phyloP scores from a whole-genome alignment of 2,113 vertebrate genomes.

The Ctenodactylus gundi region DNA sequence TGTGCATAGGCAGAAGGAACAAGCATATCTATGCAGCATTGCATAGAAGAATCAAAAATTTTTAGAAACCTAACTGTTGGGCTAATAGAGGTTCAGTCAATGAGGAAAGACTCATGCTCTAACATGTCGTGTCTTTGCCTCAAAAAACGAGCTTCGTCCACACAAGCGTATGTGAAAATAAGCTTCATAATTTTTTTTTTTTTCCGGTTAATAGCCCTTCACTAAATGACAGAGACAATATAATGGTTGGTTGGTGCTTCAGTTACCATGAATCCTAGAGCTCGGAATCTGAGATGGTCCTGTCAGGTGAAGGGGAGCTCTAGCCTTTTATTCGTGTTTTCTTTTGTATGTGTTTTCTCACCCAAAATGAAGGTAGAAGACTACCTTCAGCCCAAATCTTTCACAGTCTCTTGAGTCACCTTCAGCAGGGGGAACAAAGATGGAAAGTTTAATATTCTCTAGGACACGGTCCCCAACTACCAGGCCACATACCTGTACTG shows the following conservation, averaged over 20 bases:
- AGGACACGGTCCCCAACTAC: too few species aligned
- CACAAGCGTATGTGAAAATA: background rate
- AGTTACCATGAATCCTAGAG: background rate
- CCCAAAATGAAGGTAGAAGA: background rate
- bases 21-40: background rate
- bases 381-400: background rate
- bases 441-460: background rate
- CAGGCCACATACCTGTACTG: too few species aligned
- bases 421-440: background rate
- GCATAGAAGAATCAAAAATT: background rate
- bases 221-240: background rate
- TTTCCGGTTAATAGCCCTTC: background rate
- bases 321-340: background rate
- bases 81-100: too few species aligned
- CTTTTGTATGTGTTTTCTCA: background rate
- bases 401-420: background rate
- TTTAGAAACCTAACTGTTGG: too few species aligned
- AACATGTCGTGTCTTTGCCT: background rate
- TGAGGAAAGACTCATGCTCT: background rate
- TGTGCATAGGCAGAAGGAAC: background rate
- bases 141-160: background rate
- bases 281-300: background rate
- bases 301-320: background rate
- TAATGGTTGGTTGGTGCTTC: background rate
- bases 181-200: background rate